A percentile compares a stretch with the other conserved stretches of the same genome.
Conservation (phyloP, 2,113 vertebrate genomes). For the Plotosus lineatus region DNA sequence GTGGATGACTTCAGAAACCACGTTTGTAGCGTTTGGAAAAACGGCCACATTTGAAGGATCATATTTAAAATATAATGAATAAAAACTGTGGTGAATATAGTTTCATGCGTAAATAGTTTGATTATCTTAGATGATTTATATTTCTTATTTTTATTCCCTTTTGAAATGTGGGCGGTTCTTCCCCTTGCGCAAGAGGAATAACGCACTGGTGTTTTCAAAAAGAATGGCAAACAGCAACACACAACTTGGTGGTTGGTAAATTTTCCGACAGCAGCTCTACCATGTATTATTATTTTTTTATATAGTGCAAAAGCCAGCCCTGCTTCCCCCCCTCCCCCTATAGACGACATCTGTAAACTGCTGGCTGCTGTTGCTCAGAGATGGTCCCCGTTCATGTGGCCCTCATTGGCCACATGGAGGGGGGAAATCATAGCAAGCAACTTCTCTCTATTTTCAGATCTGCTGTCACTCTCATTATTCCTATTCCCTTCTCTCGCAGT, state of each 20-base stretch:
- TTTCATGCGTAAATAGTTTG: no score
- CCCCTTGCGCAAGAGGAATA: neutral
- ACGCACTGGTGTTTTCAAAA: neutral
- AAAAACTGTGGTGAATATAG: no score
- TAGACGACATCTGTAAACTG: neutral
- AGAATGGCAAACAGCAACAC: neutral
- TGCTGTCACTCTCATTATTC: neutral
- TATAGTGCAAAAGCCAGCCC: neutral
- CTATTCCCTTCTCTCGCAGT: constrained; percentile 64
- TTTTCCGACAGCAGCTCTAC: neutral
- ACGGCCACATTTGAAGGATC: no score
- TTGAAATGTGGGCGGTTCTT: no score
- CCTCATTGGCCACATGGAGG: no score
- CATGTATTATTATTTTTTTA: neutral
- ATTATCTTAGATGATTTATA: no score
- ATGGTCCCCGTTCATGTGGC: neutral
- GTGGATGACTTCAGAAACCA: no score
- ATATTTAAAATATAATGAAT: no score
- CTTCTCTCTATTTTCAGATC: neutral
- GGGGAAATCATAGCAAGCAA: no score
- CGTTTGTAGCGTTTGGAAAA: no score
- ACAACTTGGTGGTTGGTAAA: neutral
- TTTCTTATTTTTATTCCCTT: no score
- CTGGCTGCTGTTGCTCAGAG: neutral
- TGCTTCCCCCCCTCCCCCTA: no score